Evolutionary conservation across 2,797 vertebrate species (phyloP).

Genomic region (Pseudotriccus pelzelni): DNA sequence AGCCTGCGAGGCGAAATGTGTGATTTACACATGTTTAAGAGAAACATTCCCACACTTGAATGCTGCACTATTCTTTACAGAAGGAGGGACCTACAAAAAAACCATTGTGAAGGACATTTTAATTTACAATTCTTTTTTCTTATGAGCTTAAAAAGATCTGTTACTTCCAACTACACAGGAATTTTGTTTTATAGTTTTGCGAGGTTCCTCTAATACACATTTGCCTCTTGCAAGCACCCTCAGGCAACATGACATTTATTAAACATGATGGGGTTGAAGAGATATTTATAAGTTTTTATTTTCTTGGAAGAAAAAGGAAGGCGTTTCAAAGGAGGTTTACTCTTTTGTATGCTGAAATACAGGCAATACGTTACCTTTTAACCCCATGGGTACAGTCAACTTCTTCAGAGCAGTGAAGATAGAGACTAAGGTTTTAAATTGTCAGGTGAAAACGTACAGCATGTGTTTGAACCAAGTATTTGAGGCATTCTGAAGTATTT

Average conservation of each 20-base stretch:
- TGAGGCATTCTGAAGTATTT: background rate
- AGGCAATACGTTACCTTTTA: background rate
- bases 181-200: conserved; percentile 23
- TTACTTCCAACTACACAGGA: conserved; percentile 31
- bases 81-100: conserved; percentile 12
- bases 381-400: background rate
- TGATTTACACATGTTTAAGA: conserved; percentile 71
- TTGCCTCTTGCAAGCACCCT: background rate
- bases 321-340: conserved; percentile 14
- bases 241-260: conserved; percentile 40
- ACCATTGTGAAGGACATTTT: conserved; percentile 50
- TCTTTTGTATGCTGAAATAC: background rate
- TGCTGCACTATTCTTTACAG: conserved; percentile 16
- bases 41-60: conserved; percentile 72
- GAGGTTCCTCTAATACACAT: background rate
- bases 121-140: conserved; percentile 58
- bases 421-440: background rate
- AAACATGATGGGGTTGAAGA: conserved; percentile 10
- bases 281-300: conserved; percentile 11
- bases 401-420: background rate
- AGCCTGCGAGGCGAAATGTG: conserved; percentile 30
- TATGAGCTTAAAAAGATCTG: conserved; percentile 47
- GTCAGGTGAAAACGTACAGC: background rate
- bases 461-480: background rate
- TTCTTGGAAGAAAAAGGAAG: conserved; percentile 5